Evolutionary conservation across 53 echinoderm and acorn worm species (phyloP).

Genomic region (Patiria pectinifera): DNA sequence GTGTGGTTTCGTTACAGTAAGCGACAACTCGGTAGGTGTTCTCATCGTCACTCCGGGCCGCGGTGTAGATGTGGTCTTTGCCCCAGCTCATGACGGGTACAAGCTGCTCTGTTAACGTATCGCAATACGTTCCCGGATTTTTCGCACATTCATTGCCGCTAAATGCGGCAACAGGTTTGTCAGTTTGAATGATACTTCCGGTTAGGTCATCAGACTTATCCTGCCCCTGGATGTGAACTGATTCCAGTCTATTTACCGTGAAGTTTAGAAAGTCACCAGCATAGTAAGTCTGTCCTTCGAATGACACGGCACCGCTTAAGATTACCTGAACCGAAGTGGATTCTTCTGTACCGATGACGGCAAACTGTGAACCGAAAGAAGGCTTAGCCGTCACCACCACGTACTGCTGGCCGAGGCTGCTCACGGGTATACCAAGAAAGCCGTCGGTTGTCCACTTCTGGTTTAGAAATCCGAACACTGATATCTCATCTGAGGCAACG

Average conservation of each 20-base stretch:
- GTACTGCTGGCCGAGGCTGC: not conserved
- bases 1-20: no score
- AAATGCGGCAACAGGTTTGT: not conserved
- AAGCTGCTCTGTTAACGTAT: no score
- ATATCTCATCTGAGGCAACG: not conserved
- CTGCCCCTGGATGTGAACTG: not conserved
- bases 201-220: not conserved
- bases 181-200: not conserved
- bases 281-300: not conserved
- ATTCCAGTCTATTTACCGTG: not conserved
- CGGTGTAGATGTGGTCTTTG: no score
- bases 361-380: no score
- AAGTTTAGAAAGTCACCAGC: not conserved
- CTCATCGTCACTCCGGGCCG: no score
- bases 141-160: conserved; percentile 2
- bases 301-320: no score
- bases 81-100: no score
- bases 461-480: not conserved
- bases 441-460: not conserved
- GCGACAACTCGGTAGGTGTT: no score
- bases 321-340: no score
- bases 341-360: no score
- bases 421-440: conserved; percentile 4
- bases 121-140: not conserved
- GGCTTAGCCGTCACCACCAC: not conserved